Conservation (phyloP, 37 sponge, comb jelly and placozoan genomes). For the Chondrilla cf. caribensis region DNA sequence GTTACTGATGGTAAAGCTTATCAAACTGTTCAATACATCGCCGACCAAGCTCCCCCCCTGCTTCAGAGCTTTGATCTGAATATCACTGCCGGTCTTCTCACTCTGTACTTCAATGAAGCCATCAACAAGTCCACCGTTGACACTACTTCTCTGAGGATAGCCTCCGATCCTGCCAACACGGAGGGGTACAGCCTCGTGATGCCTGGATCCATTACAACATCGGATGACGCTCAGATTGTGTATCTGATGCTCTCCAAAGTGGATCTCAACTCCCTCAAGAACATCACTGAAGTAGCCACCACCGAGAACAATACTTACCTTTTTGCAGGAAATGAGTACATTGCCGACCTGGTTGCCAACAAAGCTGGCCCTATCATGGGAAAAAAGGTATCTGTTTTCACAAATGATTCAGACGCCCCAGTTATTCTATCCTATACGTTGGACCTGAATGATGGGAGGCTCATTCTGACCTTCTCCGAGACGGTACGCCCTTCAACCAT, state of each 20-base stretch:
- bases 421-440: constrained; percentile 41
- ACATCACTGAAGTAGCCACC: constrained; percentile 44
- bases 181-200: constrained; percentile 15
- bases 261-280: constrained; percentile 62
- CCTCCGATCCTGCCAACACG: neutral
- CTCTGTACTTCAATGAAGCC: constrained; percentile 71
- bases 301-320: constrained; percentile 48
- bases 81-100: constrained; percentile 46
- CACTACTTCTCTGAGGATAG: constrained; percentile 29
- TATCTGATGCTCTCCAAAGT: constrained; percentile 28
- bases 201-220: constrained; percentile 18
- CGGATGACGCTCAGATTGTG: constrained; percentile 63
- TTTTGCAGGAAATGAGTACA: constrained; percentile 33
- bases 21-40: constrained; percentile 51
- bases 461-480: constrained; percentile 62
- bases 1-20: constrained; percentile 89
- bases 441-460: constrained; percentile 40
- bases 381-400: constrained; percentile 20
- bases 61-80: constrained; percentile 46
- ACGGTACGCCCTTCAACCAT: constrained; percentile 34
- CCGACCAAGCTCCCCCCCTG: constrained; percentile 63
- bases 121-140: constrained; percentile 57
- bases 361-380: constrained; percentile 1
- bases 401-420: constrained; percentile 53
- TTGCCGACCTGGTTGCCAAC: constrained; percentile 70